Percentiles rank a stretch among this genome's conserved stretches.
These are phyloP conservation scores for Hymenochirus boettgeri DNA, from an alignment of 2,113 vertebrate species.

Conservation along the genomic window DNA sequence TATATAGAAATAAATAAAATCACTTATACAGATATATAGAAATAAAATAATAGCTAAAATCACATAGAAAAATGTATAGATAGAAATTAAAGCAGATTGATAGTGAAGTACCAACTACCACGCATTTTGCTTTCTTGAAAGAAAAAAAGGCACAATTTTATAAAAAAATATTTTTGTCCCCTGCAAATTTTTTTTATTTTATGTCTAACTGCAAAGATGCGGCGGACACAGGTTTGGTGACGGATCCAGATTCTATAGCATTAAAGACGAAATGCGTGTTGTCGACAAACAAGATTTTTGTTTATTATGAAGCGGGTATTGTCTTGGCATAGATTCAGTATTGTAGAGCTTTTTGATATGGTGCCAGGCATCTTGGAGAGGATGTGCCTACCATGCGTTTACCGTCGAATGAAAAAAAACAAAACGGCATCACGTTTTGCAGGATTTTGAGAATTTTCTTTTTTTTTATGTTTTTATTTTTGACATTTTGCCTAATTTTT, in stretches of 20 bases:
- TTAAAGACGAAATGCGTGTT: constrained; percentile 23
- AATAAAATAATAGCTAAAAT: too few relatives aligned
- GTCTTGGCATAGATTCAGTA: constrained; percentile 58
- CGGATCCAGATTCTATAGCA: constrained; percentile 28
- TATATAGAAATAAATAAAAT: too few relatives aligned
- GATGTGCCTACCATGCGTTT: constrained; percentile 59
- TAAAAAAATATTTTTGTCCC: too few relatives aligned
- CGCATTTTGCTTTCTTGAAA: too few relatives aligned
- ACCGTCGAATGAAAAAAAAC: constrained; percentile 57
- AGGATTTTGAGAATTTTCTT: constrained; percentile 17
- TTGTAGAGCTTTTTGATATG: constrained; percentile 66
- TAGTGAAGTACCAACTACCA: too few relatives aligned
- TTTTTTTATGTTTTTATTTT: background rate
- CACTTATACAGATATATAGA: too few relatives aligned
- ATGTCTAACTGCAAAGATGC: constrained; percentile 6
- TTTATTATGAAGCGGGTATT: constrained; percentile 63
- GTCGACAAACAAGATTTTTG: constrained; percentile 58
- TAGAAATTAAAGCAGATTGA: too few relatives aligned
- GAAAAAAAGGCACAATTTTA: too few relatives aligned
- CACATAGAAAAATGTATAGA: too few relatives aligned
- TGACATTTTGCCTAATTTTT: background rate
- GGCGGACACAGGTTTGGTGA: constrained; percentile 15
- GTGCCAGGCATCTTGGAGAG: constrained; percentile 71
- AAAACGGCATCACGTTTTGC: constrained; percentile 19
- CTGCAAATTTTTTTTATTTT: constrained; percentile 13